Conservation (phyloP, 2,888 invertebrate genomes). For the Pollenia angustigena region DNA sequence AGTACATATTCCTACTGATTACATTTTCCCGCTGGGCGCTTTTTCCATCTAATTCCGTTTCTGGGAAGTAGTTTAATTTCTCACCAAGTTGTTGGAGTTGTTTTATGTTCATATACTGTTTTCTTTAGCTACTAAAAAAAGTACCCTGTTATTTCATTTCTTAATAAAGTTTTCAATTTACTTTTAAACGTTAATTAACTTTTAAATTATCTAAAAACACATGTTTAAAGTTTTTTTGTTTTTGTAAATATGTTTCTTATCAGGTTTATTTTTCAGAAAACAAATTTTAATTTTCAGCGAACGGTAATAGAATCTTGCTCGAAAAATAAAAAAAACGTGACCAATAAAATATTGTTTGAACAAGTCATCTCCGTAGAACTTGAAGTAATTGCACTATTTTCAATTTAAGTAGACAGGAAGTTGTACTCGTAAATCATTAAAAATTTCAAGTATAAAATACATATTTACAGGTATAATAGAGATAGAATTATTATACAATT, state of each 20-base stretch:
- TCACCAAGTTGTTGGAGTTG: too few relatives aligned
- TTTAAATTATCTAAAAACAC: background rate
- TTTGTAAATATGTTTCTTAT: too few relatives aligned
- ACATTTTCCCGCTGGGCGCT: too few relatives aligned
- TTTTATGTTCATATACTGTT: too few relatives aligned
- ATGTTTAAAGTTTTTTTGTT: background rate
- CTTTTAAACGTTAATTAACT: background rate
- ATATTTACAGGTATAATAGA: too few relatives aligned
- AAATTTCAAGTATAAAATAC: too few relatives aligned
- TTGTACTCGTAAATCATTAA: background rate
- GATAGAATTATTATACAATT: too few relatives aligned
- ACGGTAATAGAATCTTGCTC: background rate
- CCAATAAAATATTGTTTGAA: background rate
- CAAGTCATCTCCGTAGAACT: background rate
- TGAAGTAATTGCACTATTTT: background rate
- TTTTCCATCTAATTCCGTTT: too few relatives aligned
- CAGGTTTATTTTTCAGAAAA: too few relatives aligned
- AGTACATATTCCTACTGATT: too few relatives aligned
- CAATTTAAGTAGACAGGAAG: background rate
- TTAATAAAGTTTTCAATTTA: background rate
- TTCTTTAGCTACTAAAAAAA: too few relatives aligned
- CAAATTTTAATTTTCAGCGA: background rate
- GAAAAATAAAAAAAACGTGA: background rate
- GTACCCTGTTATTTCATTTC: background rate
- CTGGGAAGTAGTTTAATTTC: too few relatives aligned